A percentile compares a stretch with the other conserved stretches of the same genome.
Conservation (phyloP, 2,888 invertebrate species). For the Cylindroiulus punctatus region DNA sequence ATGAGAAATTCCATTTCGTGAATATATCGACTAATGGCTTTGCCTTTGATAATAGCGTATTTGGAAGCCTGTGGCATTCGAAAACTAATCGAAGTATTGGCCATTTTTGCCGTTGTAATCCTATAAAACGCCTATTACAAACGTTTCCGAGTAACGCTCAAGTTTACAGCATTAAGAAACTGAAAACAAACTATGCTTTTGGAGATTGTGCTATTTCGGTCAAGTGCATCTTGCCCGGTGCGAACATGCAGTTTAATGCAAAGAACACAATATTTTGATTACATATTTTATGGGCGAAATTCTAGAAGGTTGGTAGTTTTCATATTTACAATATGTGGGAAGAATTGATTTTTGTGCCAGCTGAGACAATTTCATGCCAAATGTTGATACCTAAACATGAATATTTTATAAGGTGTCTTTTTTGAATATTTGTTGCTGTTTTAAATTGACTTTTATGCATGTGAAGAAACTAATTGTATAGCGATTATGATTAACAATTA, state of each 20-base stretch:
- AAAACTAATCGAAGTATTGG: neutral
- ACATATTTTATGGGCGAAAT: neutral
- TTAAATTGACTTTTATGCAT: too few relatives aligned
- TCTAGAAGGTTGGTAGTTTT: too few relatives aligned
- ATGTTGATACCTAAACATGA: too few relatives aligned
- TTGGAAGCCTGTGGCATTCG: neutral
- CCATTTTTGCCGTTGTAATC: neutral
- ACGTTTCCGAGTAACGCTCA: neutral
- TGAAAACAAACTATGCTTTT: neutral
- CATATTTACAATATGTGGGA: too few relatives aligned
- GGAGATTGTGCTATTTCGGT: neutral
- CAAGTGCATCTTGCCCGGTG: neutral
- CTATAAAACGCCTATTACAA: neutral
- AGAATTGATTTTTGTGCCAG: too few relatives aligned
- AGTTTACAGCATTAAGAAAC: neutral
- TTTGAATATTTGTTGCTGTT: too few relatives aligned
- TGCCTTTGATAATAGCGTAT: neutral
- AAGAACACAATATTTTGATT: neutral
- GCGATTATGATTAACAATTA: too few relatives aligned
- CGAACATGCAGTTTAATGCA: neutral
- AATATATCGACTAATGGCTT: slow-evolving; percentile 34
- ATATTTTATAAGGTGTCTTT: too few relatives aligned
- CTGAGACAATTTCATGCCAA: too few relatives aligned
- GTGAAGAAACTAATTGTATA: too few relatives aligned
- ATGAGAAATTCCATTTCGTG: neutral